Base-by-base conservation (phyloP, 35 echinoderm and acorn worm genomes). In the Lytechinus pictus region DNA sequence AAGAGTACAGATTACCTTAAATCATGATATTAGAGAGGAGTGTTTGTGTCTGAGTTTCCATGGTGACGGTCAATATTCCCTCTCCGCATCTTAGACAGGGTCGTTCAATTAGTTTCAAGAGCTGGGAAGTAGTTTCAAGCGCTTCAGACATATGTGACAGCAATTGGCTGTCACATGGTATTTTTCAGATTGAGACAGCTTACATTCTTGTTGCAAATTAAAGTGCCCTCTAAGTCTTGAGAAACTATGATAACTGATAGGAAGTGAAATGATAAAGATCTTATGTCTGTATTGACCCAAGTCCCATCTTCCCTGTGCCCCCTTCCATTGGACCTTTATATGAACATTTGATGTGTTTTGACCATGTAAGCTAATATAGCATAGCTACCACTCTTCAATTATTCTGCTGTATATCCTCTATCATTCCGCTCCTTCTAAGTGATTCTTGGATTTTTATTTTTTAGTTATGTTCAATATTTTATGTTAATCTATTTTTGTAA, bases 1-100 rank as follows among this genome's bases (percentile, higher is more conserved):
- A 79, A 79, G n/a, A 79, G 66, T 79, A 79, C 66, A 79, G 66
- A 79, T 79, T 14, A 79, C 66, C 66, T 79, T 79, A 79, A 79
- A 16, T 44, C 6, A 16, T 19, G 16, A 8, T 79, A 24, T 79
- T 79, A 79, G 66, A 19, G 66, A 79, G 66, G 19, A 79, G 66
- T 8, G 66, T 79, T 13, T 71, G 61, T 79, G 66, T 79, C 66
- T 79, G 66, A 6, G 19, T 79, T 79, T 79, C 66, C 66, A 79
- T 79, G 21, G 66, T 24, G 66, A 79, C 21, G 21, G 66, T 79
- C 8, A 79, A 24, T 79, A 24, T n/a, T n/a, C 14, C 21, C 66
- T 24, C 21, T 44, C 33, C 33, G 33, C 16, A 24, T 79, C 66
- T 79, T 6, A 14, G 66, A 79, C 19, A 79, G 66, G 33, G 19